Conservation (phyloP, 2,888 invertebrate species). For the Drosophila neotestacea region DNA sequence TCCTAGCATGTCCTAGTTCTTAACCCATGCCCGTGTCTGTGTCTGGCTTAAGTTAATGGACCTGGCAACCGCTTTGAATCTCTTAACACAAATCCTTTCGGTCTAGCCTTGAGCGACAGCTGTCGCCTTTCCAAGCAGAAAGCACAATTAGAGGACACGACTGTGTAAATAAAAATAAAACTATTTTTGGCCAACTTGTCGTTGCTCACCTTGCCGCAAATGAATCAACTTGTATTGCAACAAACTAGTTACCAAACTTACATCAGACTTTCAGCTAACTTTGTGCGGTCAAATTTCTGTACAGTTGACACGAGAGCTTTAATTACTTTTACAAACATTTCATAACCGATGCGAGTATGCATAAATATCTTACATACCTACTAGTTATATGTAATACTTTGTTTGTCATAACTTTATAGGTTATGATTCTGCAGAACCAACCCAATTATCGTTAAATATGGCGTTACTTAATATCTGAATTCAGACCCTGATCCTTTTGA, state of each 20-base stretch:
- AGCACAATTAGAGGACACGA: slow-evolving; percentile 28
- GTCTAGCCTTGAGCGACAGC: slow-evolving; percentile 11
- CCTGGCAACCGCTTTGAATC: neutral
- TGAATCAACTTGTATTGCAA: neutral
- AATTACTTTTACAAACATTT: neutral
- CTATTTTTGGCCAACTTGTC: slow-evolving; percentile 1
- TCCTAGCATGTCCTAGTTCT: neutral
- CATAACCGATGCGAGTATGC: too few relatives aligned
- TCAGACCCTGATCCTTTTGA: too few relatives aligned
- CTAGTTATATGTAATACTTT: too few relatives aligned
- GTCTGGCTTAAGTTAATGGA: slow-evolving; percentile 15
- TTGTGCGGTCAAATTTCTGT: slow-evolving; percentile 5
- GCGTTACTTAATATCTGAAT: too few relatives aligned
- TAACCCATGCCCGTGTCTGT: neutral
- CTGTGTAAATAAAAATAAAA: slow-evolving; percentile 21
- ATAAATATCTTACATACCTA: too few relatives aligned
- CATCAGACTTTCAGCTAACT: neutral
- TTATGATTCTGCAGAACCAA: too few relatives aligned
- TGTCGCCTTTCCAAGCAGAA: slow-evolving; percentile 8
- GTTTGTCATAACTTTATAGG: too few relatives aligned
- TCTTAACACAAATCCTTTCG: slow-evolving; percentile 10
- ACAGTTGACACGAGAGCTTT: neutral
- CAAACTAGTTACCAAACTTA: neutral
- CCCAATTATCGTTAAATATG: too few relatives aligned
- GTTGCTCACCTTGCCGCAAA: slow-evolving; percentile 9